phyloP scores from a whole-genome alignment of 1,140 invertebrate genomes.

The Ditylenchus dipsaci region DNA sequence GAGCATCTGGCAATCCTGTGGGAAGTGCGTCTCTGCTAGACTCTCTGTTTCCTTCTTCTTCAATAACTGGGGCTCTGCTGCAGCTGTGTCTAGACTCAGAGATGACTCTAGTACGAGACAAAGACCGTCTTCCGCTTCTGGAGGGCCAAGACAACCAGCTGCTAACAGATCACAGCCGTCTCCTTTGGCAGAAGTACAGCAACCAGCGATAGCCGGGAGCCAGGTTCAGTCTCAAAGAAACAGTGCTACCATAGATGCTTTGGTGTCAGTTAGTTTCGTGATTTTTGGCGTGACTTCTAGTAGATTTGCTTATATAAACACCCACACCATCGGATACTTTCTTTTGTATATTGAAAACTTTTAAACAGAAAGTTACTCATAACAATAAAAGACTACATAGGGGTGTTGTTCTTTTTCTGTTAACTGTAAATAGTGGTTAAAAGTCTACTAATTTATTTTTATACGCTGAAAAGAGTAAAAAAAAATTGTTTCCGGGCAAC shows the following conservation, averaged over 20 bases:
- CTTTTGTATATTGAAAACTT: background rate
- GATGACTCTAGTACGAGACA: background rate
- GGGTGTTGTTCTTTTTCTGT: too few species aligned
- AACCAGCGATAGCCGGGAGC: background rate
- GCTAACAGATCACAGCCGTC: background rate
- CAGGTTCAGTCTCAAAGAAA: background rate
- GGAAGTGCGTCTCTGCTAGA: constrained; percentile 9
- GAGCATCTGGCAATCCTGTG: background rate
- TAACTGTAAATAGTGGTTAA: too few species aligned
- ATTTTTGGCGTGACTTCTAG: too few species aligned
- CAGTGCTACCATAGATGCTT: background rate
- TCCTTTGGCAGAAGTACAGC: background rate
- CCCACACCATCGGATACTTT: background rate
- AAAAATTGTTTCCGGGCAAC: too few species aligned
- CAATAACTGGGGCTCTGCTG: background rate
- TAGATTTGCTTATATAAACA: too few species aligned
- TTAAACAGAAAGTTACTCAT: background rate
- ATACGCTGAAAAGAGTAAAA: too few species aligned
- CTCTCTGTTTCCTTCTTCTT: constrained; percentile 10
- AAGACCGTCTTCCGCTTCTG: constrained; percentile 11
- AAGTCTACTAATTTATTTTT: too few species aligned
- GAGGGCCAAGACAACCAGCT: background rate
- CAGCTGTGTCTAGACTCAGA: background rate
- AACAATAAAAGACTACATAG: too few species aligned
- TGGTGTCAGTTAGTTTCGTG: background rate